These are phyloP conservation scores for Erynnis tages DNA, from an alignment of 2,888 invertebrate genomes.

Conservation along the genomic window DNA sequence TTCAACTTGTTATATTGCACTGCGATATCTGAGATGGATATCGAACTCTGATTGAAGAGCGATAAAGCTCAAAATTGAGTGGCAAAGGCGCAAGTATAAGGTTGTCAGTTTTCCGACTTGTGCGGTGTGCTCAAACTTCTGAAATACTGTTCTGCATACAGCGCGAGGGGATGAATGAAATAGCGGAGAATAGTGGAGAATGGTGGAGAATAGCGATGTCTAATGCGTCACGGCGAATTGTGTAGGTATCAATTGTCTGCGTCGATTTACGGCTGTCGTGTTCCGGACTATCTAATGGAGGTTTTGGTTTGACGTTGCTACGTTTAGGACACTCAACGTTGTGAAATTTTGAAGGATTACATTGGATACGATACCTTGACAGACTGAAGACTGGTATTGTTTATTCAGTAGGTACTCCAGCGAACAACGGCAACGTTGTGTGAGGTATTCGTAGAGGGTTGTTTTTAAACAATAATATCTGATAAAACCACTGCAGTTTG, in stretches of 20 bases:
- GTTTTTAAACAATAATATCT: too few species aligned
- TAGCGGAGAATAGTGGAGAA: constrained; percentile 2
- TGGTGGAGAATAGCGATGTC: constrained; percentile 2
- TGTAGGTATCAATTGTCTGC: background rate
- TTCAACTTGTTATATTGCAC: constrained; percentile 20
- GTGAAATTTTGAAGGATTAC: too few species aligned
- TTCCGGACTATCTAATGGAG: background rate
- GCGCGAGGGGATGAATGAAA: background rate
- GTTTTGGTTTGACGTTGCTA: background rate
- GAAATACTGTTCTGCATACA: constrained; percentile 10
- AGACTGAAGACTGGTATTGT: background rate
- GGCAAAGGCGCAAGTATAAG: background rate
- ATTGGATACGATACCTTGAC: too few species aligned
- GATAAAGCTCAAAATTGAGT: constrained; percentile 2
- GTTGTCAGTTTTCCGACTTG: constrained; percentile 14
- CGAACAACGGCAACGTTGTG: too few species aligned
- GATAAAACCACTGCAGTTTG: too few species aligned
- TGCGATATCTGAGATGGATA: background rate
- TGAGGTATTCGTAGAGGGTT: too few species aligned
- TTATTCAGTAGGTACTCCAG: too few species aligned
- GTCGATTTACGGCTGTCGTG: background rate
- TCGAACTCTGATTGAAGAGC: background rate
- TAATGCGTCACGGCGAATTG: background rate
- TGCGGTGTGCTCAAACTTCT: constrained; percentile 16
- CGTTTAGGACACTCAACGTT: too few species aligned